phyloP scores from a whole-genome alignment of 2,113 vertebrate genomes.

The Xiphophorus hellerii region DNA sequence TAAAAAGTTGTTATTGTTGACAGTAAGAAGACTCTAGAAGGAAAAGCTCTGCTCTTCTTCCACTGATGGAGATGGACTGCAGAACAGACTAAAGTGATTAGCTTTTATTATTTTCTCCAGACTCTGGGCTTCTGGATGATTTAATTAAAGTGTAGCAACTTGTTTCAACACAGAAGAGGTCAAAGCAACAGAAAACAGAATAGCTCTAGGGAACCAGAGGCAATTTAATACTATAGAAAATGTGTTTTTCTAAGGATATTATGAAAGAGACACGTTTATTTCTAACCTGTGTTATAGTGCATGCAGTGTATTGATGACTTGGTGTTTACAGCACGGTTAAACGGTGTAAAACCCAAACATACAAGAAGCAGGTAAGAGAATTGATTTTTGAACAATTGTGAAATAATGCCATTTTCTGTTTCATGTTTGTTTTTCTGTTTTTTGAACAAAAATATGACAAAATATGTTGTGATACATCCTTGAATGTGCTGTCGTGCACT shows the following conservation, averaged over 20 bases:
- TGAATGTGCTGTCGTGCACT: too few species aligned
- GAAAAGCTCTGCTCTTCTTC: conserved; percentile 25
- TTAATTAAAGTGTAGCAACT: conserved; percentile 64
- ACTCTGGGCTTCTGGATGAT: conserved; percentile 60
- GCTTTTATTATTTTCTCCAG: conserved; percentile 68
- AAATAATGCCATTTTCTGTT: background rate
- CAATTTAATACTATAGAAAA: conserved; percentile 51
- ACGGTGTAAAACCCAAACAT: background rate
- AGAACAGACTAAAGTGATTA: conserved; percentile 60
- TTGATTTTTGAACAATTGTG: background rate
- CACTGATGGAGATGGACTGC: conserved; percentile 46
- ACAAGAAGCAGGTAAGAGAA: background rate
- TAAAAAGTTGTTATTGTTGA: conserved; percentile 64
- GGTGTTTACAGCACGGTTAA: background rate
- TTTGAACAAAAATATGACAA: too few species aligned
- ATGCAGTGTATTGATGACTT: conserved; percentile 7
- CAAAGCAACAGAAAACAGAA: conserved; percentile 47
- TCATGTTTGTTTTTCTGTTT: background rate
- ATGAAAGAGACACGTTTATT: conserved; percentile 27
- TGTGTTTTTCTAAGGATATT: conserved; percentile 30
- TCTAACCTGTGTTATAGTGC: background rate
- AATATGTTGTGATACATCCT: too few species aligned
- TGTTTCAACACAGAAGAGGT: conserved; percentile 63
- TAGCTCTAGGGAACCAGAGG: conserved; percentile 35
- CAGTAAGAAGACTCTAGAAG: conserved; percentile 29